A percentile compares a stretch with the other conserved stretches of the same genome.
phyloP scores from a whole-genome alignment of 2,888 invertebrate genomes.

The Axea sp. region DNA sequence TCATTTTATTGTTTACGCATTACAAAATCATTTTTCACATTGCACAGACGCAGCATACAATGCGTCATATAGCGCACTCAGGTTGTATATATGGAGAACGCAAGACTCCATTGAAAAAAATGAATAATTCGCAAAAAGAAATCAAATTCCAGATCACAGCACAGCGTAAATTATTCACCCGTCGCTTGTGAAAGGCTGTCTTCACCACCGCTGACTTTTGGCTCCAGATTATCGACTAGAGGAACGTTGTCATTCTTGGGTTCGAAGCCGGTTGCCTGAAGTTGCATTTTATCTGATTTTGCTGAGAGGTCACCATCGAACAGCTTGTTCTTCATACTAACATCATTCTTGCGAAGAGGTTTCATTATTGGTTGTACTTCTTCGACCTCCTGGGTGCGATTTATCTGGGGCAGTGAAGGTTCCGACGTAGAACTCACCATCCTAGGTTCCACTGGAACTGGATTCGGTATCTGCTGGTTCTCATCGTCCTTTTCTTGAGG shows the following conservation, averaged over 20 bases:
- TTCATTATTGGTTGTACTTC: conserved; percentile 47
- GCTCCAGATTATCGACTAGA: conserved; percentile 61
- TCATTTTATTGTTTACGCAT: too few relatives aligned
- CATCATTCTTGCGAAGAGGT: conserved; percentile 47
- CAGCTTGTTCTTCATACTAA: conserved; percentile 50
- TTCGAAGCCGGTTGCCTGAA: conserved; percentile 42
- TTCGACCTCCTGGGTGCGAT: conserved; percentile 27
- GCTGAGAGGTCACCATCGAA: conserved; percentile 38
- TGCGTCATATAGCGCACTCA: too few relatives aligned
- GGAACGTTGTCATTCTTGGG: conserved; percentile 59
- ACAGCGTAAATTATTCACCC: conserved; percentile 49
- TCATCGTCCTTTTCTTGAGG: conserved; percentile 63
- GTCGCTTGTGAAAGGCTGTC: conserved; percentile 39
- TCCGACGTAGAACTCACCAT: conserved; percentile 4
- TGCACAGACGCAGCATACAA: too few relatives aligned
- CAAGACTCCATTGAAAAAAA: too few relatives aligned
- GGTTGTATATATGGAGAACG: too few relatives aligned
- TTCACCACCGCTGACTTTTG: conserved; percentile 58
- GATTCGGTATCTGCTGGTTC: conserved; percentile 60
- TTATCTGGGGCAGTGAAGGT: background rate
- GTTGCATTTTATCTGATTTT: conserved; percentile 47
- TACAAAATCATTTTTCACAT: too few relatives aligned
- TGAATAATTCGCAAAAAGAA: conserved; percentile 51
- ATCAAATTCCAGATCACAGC: conserved; percentile 32
- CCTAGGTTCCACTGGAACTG: conserved; percentile 60